Conservation (phyloP, 2,888 invertebrate species). For the Beris chalybata region DNA sequence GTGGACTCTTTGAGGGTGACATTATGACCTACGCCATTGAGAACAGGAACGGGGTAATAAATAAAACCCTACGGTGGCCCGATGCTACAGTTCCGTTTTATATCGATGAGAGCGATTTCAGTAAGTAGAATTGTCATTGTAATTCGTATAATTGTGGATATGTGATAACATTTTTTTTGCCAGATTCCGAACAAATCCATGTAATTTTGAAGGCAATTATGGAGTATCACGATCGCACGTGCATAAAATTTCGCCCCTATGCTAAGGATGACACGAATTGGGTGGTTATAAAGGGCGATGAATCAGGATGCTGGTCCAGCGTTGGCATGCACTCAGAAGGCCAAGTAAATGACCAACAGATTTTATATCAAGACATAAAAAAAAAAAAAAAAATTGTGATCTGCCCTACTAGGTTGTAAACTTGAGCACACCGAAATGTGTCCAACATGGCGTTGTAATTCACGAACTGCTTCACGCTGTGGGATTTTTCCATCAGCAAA, state of each 20-base stretch:
- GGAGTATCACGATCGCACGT: constrained; percentile 65
- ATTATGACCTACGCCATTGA: constrained; percentile 59
- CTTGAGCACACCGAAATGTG: constrained; percentile 59
- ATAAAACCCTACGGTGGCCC: constrained; percentile 58
- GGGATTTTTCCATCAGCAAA: constrained; percentile 85
- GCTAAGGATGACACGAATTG: constrained; percentile 62
- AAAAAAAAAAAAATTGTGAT: too few species aligned
- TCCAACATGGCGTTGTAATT: constrained; percentile 66
- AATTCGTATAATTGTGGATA: background rate
- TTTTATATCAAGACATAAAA: too few species aligned
- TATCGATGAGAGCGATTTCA: constrained; percentile 59
- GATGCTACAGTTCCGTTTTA: constrained; percentile 61
- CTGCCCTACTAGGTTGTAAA: constrained; percentile 57
- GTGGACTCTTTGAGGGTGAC: constrained; percentile 64
- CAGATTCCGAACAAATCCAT: constrained; percentile 56
- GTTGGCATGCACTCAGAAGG: constrained; percentile 65
- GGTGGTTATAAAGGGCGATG: constrained; percentile 60
- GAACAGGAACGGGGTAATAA: constrained; percentile 56
- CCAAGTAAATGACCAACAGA: constrained; percentile 53
- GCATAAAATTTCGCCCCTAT: constrained; percentile 65
- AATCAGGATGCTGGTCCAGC: constrained; percentile 68
- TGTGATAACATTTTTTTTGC: background rate
- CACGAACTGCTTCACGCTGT: constrained; percentile 80
- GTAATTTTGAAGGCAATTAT: constrained; percentile 62
- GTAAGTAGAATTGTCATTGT: constrained; percentile 50